Conservation (phyloP, 2,888 invertebrate species). For the Oligia latruncula region DNA sequence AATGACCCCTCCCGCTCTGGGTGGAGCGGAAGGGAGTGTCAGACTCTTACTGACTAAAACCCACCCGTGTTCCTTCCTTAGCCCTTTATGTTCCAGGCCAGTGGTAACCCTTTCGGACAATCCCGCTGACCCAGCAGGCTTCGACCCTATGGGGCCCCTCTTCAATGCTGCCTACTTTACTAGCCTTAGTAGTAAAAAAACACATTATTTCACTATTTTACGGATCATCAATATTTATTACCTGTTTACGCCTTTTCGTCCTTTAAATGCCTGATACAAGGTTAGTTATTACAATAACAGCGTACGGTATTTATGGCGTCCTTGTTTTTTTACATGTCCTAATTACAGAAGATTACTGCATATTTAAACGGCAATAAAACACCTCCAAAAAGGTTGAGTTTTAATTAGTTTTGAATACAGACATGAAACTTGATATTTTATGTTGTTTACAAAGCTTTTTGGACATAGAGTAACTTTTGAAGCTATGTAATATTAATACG, state of each 20-base stretch:
- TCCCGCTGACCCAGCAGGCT: too few relatives aligned
- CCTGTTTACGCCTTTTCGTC: conserved; percentile 21
- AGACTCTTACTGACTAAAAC: too few relatives aligned
- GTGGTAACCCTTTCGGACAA: too few relatives aligned
- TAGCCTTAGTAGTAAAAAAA: background rate
- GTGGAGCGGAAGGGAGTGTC: too few relatives aligned
- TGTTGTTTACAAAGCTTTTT: background rate
- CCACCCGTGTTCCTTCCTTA: too few relatives aligned
- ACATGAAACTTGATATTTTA: background rate
- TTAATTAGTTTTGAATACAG: conserved; percentile 15
- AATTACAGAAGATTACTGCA: conserved; percentile 16
- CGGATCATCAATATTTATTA: conserved; percentile 14
- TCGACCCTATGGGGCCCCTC: too few relatives aligned
- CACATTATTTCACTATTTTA: conserved; percentile 1
- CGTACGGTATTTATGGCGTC: background rate
- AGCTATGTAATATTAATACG: background rate
- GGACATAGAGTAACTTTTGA: background rate
- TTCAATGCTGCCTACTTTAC: too few relatives aligned
- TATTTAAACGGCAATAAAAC: conserved; percentile 28
- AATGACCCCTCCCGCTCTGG: too few relatives aligned
- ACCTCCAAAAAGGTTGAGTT: background rate
- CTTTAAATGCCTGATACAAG: conserved; percentile 17
- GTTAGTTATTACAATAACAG: conserved; percentile 17
- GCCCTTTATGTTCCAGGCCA: too few relatives aligned
- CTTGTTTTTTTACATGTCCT: conserved; percentile 29